Evolutionary conservation across 2,888 invertebrate genomes (phyloP).

Genomic region (Pelosia muscerda): DNA sequence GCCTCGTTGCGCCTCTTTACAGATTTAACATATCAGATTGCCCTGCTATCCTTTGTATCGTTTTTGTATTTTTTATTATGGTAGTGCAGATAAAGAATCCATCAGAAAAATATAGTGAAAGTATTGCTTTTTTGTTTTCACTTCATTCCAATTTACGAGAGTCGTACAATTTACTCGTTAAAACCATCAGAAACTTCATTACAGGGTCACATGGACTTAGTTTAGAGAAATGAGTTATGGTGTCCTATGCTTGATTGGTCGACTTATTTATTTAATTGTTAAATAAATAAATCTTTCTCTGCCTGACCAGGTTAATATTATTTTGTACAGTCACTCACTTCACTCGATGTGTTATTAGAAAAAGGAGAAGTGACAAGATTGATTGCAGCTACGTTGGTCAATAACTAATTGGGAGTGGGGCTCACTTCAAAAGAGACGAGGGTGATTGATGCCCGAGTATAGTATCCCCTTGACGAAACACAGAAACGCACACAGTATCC

Average conservation of each 20-base stretch:
- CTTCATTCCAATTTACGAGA: no score
- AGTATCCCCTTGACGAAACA: conserved; percentile 69
- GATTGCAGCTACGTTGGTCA: conserved; percentile 69
- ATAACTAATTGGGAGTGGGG: conserved; percentile 58
- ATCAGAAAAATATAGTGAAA: not conserved
- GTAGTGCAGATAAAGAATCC: not conserved
- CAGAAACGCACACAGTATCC: conserved; percentile 58
- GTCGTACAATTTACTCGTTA: no score
- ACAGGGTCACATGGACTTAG: no score
- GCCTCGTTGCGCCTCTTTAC: conserved; percentile 46
- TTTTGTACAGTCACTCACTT: conserved; percentile 55
- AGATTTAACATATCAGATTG: conserved; percentile 28
- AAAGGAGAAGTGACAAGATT: conserved; percentile 76
- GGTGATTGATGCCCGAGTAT: conserved; percentile 68
- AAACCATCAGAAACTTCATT: no score
- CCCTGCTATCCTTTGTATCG: not conserved
- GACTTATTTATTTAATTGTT: not conserved
- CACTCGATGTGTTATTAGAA: conserved; percentile 63
- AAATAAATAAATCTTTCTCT: not conserved
- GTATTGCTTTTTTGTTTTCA: no score
- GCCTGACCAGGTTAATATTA: conserved; percentile 45
- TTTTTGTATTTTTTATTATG: not conserved
- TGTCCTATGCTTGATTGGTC: no score
- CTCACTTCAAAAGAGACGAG: conserved; percentile 75
- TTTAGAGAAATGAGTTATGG: no score